phyloP scores from a whole-genome alignment of 2,113 vertebrate species.

The Theristicus caerulescens region DNA sequence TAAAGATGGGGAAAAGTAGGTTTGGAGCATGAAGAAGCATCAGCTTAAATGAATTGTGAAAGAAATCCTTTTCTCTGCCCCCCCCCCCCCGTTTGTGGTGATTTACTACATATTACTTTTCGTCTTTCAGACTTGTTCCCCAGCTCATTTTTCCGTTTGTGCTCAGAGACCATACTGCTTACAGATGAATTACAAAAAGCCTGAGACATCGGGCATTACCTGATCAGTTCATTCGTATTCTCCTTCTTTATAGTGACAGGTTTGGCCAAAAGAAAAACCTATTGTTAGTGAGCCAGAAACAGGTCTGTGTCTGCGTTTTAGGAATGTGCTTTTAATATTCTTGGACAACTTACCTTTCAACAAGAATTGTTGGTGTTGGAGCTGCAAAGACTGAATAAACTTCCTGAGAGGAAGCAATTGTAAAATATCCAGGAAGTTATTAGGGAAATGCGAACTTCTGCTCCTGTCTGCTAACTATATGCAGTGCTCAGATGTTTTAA shows the following conservation, averaged over 20 bases:
- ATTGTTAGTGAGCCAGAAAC: constrained; percentile 18
- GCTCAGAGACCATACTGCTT: accelerated
- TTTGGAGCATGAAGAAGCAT: neutral
- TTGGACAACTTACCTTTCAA: constrained; percentile 50
- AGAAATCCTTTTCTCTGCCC: neutral
- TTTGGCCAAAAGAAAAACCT: neutral
- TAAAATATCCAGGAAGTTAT: constrained; percentile 79
- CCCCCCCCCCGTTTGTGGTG: neutral
- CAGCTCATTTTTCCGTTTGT: neutral
- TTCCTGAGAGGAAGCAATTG: constrained; percentile 82
- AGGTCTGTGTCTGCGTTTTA: neutral
- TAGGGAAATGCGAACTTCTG: constrained; percentile 70
- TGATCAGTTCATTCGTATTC: neutral
- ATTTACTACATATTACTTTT: neutral
- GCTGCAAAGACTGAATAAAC: constrained; percentile 58
- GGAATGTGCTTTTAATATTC: constrained; percentile 40
- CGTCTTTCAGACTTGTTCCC: neutral
- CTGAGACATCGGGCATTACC: accelerated
- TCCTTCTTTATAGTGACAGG: neutral
- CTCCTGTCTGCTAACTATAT: constrained; percentile 14
- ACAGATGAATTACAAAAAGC: neutral
- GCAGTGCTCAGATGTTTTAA: constrained; percentile 1
- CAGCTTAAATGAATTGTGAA: accelerated
- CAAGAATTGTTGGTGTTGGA: constrained; percentile 75
- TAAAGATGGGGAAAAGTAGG: neutral